phyloP scores from a whole-genome alignment of 2,797 vertebrate genomes.

The Sus cebifrons region DNA sequence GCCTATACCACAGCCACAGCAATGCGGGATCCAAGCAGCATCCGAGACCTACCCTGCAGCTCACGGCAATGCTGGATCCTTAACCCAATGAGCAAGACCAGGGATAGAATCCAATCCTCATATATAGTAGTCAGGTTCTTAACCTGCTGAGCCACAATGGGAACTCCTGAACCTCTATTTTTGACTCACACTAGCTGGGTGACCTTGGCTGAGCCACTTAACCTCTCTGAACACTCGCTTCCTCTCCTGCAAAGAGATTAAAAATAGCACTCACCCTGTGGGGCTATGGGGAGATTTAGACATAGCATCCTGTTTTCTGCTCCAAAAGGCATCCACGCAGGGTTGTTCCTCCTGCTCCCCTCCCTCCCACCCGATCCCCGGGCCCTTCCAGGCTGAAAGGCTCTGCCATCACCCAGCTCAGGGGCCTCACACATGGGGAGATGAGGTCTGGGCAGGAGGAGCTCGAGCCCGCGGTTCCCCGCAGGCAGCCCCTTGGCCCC shows the following conservation, averaged over 20 bases:
- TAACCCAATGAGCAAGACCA: no score
- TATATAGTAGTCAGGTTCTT: no score
- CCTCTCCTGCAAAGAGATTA: neutral
- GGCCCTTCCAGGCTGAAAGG: neutral
- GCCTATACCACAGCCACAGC: no score
- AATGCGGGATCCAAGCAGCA: no score
- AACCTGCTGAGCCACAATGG: no score
- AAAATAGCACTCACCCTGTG: neutral
- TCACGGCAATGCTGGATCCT: no score
- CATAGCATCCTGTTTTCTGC: neutral
- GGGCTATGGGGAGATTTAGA: neutral
- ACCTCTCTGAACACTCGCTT: neutral
- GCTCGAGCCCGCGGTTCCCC: neutral
- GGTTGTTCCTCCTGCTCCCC: no score
- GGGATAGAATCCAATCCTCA: no score
- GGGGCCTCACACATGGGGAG: rapidly evolving
- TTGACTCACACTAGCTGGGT: neutral
- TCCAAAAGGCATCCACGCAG: neutral
- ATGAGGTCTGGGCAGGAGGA: neutral
- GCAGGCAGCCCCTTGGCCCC: neutral
- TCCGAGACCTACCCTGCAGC: no score
- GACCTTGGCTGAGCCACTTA: constrained; percentile 25
- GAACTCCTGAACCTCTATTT: neutral
- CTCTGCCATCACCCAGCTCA: neutral
- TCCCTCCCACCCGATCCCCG: neutral